Percentiles rank a stretch among this genome's conserved stretches.
Evolutionary conservation across 2,797 vertebrate species (phyloP).

Genomic region (Benthosema pterotum): DNA sequence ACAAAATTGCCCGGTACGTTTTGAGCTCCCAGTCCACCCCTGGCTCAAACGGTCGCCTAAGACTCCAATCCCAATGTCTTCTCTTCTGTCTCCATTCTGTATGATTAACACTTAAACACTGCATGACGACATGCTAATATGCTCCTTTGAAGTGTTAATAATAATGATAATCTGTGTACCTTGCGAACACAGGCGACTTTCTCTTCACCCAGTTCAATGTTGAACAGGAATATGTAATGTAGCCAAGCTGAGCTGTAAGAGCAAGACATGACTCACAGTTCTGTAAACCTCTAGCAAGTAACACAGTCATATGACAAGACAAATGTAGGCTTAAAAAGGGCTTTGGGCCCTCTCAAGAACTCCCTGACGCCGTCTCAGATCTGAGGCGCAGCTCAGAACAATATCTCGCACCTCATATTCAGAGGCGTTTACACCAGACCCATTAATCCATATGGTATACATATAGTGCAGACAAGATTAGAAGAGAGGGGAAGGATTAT

Average conservation of each 20-base stretch:
- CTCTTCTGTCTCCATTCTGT: conserved; percentile 23
- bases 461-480: conserved; percentile 1
- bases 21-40: no score
- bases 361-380: conserved; percentile 38
- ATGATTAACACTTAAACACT: conserved; percentile 28
- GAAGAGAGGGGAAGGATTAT: not conserved
- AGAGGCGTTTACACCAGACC: conserved; percentile 24
- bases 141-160: conserved; percentile 22
- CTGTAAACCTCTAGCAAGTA: conserved; percentile 42
- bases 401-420: conserved; percentile 41
- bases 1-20: no score
- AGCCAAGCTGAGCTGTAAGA: conserved; percentile 49
- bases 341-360: conserved; percentile 33
- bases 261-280: conserved; percentile 36
- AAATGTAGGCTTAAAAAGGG: conserved; percentile 15
- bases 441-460: conserved; percentile 21
- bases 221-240: conserved; percentile 57
- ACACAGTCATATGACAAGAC: no score
- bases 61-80: conserved; percentile 73
- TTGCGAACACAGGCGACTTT: conserved; percentile 43
- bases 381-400: conserved; percentile 29
- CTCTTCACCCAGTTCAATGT: conserved; percentile 29
- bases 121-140: conserved; percentile 19
- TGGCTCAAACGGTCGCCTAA: conserved; percentile 75
- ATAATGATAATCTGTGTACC: no score